phyloP scores from a whole-genome alignment of 92 coral and sea anemone species.

The Zoanthus solanderi region DNA sequence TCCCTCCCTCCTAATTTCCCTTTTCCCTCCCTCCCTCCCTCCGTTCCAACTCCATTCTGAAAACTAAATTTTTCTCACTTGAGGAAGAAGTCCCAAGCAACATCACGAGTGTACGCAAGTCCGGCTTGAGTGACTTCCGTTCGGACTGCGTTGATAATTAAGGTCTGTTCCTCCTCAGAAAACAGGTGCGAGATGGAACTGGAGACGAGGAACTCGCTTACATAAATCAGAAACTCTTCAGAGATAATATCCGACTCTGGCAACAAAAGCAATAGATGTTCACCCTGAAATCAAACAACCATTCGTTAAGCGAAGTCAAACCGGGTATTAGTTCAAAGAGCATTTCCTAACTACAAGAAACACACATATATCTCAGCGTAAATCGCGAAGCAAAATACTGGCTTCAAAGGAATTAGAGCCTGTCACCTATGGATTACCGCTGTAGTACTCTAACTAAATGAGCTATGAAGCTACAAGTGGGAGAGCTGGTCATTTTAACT shows the following conservation, averaged over 20 bases:
- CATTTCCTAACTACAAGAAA: no score
- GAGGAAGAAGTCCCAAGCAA: conserved; percentile 98
- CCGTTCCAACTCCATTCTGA: neutral
- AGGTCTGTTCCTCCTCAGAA: conserved; percentile 96
- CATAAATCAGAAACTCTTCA: conserved; percentile 88
- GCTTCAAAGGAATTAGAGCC: no score
- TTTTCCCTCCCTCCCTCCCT: neutral
- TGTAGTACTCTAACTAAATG: no score
- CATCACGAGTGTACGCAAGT: conserved; percentile 97
- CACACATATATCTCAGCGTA: no score
- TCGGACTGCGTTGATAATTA: conserved; percentile 96
- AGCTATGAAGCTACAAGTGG: no score
- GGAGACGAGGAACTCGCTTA: conserved; percentile 98
- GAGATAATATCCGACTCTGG: conserved; percentile 89
- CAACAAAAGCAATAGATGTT: conserved; percentile 84
- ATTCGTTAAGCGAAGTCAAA: neutral
- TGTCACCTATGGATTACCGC: no score
- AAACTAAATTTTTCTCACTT: conserved; percentile 66
- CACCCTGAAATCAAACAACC: conserved; percentile 73
- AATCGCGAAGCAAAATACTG: no score
- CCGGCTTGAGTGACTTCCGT: conserved; percentile 99
- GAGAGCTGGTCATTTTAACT: no score
- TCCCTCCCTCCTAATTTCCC: neutral
- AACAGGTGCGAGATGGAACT: conserved; percentile 95
- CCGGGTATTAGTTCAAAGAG: no score